phyloP scores from a whole-genome alignment of 64 coral and sea anemone species.

The Orbicella faveolata region DNA sequence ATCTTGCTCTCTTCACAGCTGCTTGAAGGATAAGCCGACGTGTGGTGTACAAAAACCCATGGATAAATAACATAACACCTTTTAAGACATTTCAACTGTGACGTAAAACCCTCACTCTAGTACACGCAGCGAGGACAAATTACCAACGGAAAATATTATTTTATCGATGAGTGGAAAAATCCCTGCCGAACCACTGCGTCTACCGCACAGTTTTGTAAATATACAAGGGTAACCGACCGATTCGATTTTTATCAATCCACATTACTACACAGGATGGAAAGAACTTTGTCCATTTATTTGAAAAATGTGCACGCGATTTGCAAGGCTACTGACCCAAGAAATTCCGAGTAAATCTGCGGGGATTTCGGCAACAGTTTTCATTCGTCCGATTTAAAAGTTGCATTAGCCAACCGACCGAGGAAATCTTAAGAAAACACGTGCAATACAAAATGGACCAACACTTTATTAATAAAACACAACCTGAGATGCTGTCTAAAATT shows the following conservation, averaged over 20 bases:
- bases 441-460: constrained; percentile 41
- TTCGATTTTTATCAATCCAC: not conserved
- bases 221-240: not conserved
- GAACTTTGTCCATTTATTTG: not conserved
- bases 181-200: not conserved
- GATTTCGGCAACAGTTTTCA: not conserved
- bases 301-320: constrained; percentile 16
- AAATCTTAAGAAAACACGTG: constrained; percentile 22
- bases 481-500: constrained; percentile 22
- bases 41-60: not conserved
- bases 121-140: not conserved
- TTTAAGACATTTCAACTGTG: not conserved
- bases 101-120: not conserved
- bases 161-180: constrained; percentile 11
- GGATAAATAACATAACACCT: not conserved
- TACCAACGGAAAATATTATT: not conserved
- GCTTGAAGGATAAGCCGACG: not conserved
- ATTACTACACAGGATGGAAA: not conserved
- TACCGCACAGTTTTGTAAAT: constrained; percentile 16
- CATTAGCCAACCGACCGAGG: not conserved
- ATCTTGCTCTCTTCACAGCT: not conserved
- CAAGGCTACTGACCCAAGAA: not conserved
- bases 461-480: constrained; percentile 75
- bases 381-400: constrained; percentile 4
- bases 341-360: not conserved